Evolutionary conservation across 2,888 invertebrate species (phyloP).

Genomic region (Conistra vaccinii): DNA sequence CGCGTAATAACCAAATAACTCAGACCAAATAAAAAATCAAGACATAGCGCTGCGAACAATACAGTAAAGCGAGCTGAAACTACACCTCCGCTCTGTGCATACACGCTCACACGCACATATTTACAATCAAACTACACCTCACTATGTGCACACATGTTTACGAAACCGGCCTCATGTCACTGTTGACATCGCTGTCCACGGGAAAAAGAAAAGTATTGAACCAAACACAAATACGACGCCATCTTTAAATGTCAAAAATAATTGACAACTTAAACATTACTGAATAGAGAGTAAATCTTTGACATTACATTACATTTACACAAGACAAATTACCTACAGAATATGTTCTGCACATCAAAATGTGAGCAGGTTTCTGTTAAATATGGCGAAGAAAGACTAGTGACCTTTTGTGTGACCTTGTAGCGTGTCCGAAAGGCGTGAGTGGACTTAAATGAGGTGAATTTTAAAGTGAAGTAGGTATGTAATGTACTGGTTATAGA

Average conservation of each 20-base stretch:
- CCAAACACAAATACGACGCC: neutral
- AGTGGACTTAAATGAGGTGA: conserved; percentile 38
- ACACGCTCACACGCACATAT: too few species aligned
- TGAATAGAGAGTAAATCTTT: conserved; percentile 1
- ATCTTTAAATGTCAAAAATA: conserved; percentile 36
- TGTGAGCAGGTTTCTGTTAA: conserved; percentile 41
- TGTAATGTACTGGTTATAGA: conserved; percentile 9
- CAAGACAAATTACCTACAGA: conserved; percentile 32
- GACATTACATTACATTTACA: conserved; percentile 18
- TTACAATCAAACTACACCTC: too few species aligned
- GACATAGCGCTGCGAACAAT: too few species aligned
- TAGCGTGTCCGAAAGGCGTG: conserved; percentile 44
- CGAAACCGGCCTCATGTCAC: too few species aligned
- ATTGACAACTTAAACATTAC: conserved; percentile 3
- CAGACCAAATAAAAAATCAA: too few species aligned
- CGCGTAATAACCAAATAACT: too few species aligned
- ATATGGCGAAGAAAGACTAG: conserved; percentile 49
- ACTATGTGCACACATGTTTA: too few species aligned
- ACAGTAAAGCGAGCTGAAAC: too few species aligned
- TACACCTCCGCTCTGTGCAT: too few species aligned
- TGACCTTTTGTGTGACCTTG: conserved; percentile 59
- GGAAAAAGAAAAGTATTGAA: neutral
- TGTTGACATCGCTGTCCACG: too few species aligned
- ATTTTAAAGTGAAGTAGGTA: neutral
- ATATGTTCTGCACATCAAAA: conserved; percentile 27